A percentile compares a stretch with the other conserved stretches of the same genome.
phyloP scores from a whole-genome alignment of 2,888 invertebrate species.

The Sarcophaga rosellei region DNA sequence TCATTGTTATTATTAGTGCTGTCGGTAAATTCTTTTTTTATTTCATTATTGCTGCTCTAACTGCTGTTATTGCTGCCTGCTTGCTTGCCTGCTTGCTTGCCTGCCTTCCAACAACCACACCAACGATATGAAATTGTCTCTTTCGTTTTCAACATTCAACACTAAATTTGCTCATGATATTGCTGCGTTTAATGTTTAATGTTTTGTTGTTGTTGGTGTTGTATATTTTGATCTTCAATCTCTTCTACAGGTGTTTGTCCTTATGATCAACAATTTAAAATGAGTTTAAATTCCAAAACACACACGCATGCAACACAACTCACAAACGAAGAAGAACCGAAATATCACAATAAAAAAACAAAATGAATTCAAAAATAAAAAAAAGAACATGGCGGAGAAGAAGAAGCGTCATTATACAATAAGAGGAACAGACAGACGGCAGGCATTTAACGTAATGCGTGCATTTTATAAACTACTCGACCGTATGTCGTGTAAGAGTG shows the following conservation, averaged over 20 bases:
- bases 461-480: slow-evolving; percentile 47
- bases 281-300: slow-evolving; percentile 56
- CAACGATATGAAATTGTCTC: slow-evolving; percentile 42
- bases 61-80: neutral
- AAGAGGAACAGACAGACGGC: slow-evolving; percentile 39
- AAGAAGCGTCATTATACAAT: neutral
- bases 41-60: slow-evolving; percentile 26
- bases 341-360: neutral
- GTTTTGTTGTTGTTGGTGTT: too few relatives aligned
- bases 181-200: too few relatives aligned
- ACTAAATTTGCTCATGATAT: too few relatives aligned
- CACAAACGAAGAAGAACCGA: neutral
- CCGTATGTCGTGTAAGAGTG: neutral
- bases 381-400: neutral
- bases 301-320: neutral
- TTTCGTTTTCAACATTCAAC: neutral
- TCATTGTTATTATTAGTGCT: slow-evolving; percentile 63
- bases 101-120: neutral
- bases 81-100: neutral
- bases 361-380: neutral
- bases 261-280: slow-evolving; percentile 68
- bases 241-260: slow-evolving; percentile 69
- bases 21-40: slow-evolving; percentile 43
- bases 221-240: slow-evolving; percentile 60
- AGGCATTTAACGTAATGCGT: slow-evolving; percentile 54